Conservation (phyloP, 2,888 invertebrate genomes). For the Cerastis leucographa region DNA sequence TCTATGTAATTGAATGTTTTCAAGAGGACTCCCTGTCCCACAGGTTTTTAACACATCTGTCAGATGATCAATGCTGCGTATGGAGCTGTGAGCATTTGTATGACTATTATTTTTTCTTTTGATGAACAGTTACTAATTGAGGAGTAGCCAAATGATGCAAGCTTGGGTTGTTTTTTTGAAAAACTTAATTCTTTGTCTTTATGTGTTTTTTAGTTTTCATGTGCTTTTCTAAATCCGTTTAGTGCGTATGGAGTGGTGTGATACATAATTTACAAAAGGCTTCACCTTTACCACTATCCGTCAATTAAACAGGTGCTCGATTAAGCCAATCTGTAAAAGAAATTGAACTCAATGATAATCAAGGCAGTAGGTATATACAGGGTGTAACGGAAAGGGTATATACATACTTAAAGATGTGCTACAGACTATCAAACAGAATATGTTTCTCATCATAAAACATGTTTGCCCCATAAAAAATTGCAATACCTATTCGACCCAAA, state of each 20-base stretch:
- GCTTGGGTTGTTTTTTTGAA: conserved; percentile 2
- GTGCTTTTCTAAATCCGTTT: background rate
- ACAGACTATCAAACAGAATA: too few relatives aligned
- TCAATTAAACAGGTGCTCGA: background rate
- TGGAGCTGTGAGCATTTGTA: conserved; percentile 6
- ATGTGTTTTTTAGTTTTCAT: conserved; percentile 1
- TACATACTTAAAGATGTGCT: too few relatives aligned
- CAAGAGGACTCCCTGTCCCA: conserved; percentile 4
- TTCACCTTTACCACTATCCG: background rate
- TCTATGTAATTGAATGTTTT: conserved; percentile 11
- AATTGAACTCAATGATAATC: background rate
- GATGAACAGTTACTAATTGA: too few relatives aligned
- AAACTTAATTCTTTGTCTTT: conserved; percentile 1
- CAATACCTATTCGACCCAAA: too few relatives aligned
- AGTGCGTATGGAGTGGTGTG: background rate
- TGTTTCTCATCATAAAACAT: too few relatives aligned
- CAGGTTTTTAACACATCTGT: conserved; percentile 11
- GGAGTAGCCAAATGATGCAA: conserved; percentile 8
- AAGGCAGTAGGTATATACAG: too few relatives aligned
- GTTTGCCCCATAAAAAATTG: too few relatives aligned
- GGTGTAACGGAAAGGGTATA: too few relatives aligned
- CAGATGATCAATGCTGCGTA: conserved; percentile 4
- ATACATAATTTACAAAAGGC: conserved; percentile 4
- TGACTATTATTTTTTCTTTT: background rate
- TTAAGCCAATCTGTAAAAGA: background rate